Evolutionary conservation across 2,113 vertebrate genomes (phyloP), one percentile per base, ranked within the genome.

Genomic region (Sarotherodon lohbergeri): DNA sequence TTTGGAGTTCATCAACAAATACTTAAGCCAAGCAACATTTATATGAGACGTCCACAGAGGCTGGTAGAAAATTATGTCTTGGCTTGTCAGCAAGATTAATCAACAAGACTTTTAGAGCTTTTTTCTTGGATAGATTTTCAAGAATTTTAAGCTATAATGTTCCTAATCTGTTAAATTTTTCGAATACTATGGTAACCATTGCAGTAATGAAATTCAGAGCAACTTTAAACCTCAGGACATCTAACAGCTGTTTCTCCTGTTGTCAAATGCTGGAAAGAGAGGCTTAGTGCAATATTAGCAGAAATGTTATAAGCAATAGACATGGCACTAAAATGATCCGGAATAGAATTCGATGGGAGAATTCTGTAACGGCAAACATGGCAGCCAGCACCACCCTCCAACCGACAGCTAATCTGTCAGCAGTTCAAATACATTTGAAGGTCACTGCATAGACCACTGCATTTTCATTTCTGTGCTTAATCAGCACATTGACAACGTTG

Each of bases 1-100:
- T 79, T 87, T 86, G 79, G 89, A 93, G 90, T 88, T 91, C 85
- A 88, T 92, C 86, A 92, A 91, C 61, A 91, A 93, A 91, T 83
- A 81, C 46, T 90, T 82, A 84, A 78, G 90, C 78, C 86, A 80
- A 59, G 86, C 68, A 81, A 24, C 90, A 80, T 94, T 90, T 89
- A 88, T 88, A 84, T n/a, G 76, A 92, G 83, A 66, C 9, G 85
- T 94, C 88, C 86, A 61, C 86, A 24, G 93, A 92, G 92, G 80
- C 92, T 88, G 90, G 87, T 94, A 86, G 89, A 93, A 86, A 86
- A 90, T 43, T 81, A 63, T 80, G 78, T 27, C 48, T 50, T 91
- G 86, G 86, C 84, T 80, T 57, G 63, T 86, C 80, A 66, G 54
- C 16, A 41, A 71, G 29, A 54, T 90, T 59, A 87, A 88, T 90